Base-by-base conservation (phyloP, 2,113 vertebrate genomes). In the Sminthopsis crassicaudata region DNA sequence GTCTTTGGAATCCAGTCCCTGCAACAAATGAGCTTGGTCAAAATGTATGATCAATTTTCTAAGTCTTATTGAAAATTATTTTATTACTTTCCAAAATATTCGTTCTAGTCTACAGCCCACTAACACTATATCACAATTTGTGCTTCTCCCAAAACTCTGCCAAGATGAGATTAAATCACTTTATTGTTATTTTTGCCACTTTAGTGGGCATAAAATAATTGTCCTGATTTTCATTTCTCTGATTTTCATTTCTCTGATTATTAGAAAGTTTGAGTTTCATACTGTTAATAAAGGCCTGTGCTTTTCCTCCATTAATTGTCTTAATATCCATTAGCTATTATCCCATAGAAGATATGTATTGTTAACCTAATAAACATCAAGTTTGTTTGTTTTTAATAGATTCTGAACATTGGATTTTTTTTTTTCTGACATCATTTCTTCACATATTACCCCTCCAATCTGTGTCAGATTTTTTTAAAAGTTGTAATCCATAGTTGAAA, bases 301-400 rank as follows among this genome's bases (percentile, higher is more conserved):
- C 1, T 84, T 84, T 9, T 23, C 67, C 16, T 42, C 23, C 67
- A 76, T 76, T 19, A 76, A n/a, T 42, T 76, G 67, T 76, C 16
- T 76, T 76, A 5, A 5, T 57, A 3, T 95, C 84, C 92, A 0
- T 93, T 92, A 94, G 84, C 91, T 53, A 88, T 90, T 93, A 90
- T 52, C 76, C 52, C 48, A 84, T 90, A 88, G 76, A 93, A 23
- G 91, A 92, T 95, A 42, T 96, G 90, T 94, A 90, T 53, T 89
- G 26, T 94, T 67, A 92, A 91, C 76, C 25, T 27, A 55, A 25
- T 26, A 55, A 55, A 55, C 23, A 26, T 55, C 24, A 55, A 55
- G 5, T 55, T 55, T 55, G 54, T 55, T 55, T 55, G 8, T 55
- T 53, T 53, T 53, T 19, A 53, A 25, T 55, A 25, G 23, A 55